These are phyloP conservation scores for Cassiopea andromeda DNA, from an alignment of 30 jellyfish, hydroid and myxozoan species.

Conservation along the genomic window DNA sequence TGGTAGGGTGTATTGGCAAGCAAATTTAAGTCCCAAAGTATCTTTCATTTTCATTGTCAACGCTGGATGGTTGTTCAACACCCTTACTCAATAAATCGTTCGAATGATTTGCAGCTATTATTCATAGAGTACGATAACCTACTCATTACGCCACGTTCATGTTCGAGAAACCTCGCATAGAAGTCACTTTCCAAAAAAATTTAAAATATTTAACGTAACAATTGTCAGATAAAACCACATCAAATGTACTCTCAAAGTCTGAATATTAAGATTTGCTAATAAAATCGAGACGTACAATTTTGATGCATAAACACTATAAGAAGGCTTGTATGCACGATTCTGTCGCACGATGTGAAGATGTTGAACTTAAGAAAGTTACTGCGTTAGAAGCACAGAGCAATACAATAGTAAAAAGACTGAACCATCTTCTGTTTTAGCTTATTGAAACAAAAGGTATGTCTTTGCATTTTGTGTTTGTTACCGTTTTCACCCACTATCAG, in stretches of 20 bases:
- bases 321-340: too few relatives aligned
- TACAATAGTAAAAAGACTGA: too few relatives aligned
- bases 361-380: too few relatives aligned
- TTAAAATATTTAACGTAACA: neutral
- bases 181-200: neutral
- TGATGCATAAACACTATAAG: slow-evolving; percentile 47
- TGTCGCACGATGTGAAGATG: too few relatives aligned
- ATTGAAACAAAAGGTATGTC: too few relatives aligned
- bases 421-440: too few relatives aligned
- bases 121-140: too few relatives aligned
- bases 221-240: slow-evolving; percentile 1
- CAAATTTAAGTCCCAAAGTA: slow-evolving; percentile 33
- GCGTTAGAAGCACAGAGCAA: too few relatives aligned
- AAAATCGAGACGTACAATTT: neutral
- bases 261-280: slow-evolving; percentile 17
- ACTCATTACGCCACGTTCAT: slow-evolving; percentile 45
- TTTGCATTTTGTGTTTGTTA: too few relatives aligned
- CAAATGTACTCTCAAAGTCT: slow-evolving; percentile 15
- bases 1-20: slow-evolving; percentile 36
- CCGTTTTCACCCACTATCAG: too few relatives aligned
- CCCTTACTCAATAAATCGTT: neutral
- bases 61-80: neutral
- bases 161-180: slow-evolving; percentile 16
- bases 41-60: slow-evolving; percentile 30
- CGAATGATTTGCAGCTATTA: too few relatives aligned